Evolutionary conservation across 2,888 invertebrate genomes (phyloP), one percentile per base, ranked within the genome.

Genomic region (Acanthopleura granulata): DNA sequence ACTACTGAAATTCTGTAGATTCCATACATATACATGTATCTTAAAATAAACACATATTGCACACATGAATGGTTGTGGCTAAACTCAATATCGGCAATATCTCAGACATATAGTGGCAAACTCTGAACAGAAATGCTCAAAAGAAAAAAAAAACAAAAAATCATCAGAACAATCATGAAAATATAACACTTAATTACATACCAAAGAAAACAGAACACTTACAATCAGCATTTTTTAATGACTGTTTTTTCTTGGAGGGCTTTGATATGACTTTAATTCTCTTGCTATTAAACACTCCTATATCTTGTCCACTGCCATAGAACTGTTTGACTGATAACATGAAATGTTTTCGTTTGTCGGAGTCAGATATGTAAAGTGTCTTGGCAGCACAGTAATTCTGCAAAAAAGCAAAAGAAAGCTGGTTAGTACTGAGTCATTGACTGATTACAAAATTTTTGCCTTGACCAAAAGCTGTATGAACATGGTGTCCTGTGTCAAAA

Each of bases 221-320:
- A 93, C 93, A 91, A 91, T 99, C 99, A 40, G 99, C 98, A 92
- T 99, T 99, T 91, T 99, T 99, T 81, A 99, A 92, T 16, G 98
- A 98, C 90, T 99, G 99, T 91, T 99, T 99, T 93, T 99, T 99
- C 92, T 99, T 99, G 81, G 99, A 99, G 74, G 99, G 99, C 91
- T 99, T 99, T 77, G 99, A 99, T 91, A 99, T 99, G 84, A 99
- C 99, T 93, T 99, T 99, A 90, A 99, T 99, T 87, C 99, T 93
- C 91, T 98, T 98, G 90, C 98, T 98, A 92, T 97, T 96, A 92
- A 99, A 99, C 76, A 97, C 95, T 78, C 99, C 99, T 88, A 99
- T 97, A 91, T 99, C 98, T 91, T 98, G 97, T 49, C 97, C 97
- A 89, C 96, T 97, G 49, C 97, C 97, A 92, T 99, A 99, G 90